A percentile compares a stretch with the other conserved stretches of the same genome.
Conservation (phyloP, 2,888 invertebrate species). For the Acanthoscelides obtectus region DNA sequence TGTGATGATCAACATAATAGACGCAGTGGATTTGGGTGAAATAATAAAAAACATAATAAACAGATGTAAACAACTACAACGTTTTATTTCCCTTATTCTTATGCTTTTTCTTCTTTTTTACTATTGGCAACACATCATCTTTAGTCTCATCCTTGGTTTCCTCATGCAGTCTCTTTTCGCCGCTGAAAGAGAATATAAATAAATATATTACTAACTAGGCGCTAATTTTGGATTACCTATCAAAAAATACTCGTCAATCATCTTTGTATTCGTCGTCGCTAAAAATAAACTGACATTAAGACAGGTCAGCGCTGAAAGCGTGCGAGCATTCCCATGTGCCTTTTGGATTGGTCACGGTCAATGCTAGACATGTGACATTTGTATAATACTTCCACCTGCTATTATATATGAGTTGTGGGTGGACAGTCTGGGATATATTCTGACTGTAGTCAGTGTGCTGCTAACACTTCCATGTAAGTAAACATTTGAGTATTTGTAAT, state of each 20-base stretch:
- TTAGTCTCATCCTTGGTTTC: slow-evolving; percentile 11
- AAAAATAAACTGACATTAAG: not conserved
- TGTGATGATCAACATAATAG: not conserved
- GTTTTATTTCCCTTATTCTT: slow-evolving; percentile 15
- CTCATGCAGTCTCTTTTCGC: slow-evolving; percentile 33
- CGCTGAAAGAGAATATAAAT: slow-evolving; percentile 28
- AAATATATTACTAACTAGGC: slow-evolving; percentile 5
- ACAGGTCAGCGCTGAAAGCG: not conserved
- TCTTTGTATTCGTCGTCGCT: not conserved
- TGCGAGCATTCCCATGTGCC: not conserved
- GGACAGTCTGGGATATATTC: not conserved
- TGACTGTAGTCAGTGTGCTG: not conserved
- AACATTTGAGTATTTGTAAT: no score
- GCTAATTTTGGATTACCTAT: not conserved
- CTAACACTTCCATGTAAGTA: not conserved
- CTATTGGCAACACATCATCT: slow-evolving; percentile 15
- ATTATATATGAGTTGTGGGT: not conserved
- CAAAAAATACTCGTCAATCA: not conserved
- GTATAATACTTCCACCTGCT: not conserved
- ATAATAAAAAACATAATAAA: not conserved
- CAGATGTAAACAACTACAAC: not conserved
- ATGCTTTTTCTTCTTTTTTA: slow-evolving; percentile 27
- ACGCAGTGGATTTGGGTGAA: not conserved
- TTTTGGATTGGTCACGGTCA: not conserved
- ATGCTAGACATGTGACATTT: not conserved